Percentiles rank a stretch among this genome's conserved stretches.
Conservation (phyloP, 2,113 vertebrate species). For the Amblyornis subalaris region DNA sequence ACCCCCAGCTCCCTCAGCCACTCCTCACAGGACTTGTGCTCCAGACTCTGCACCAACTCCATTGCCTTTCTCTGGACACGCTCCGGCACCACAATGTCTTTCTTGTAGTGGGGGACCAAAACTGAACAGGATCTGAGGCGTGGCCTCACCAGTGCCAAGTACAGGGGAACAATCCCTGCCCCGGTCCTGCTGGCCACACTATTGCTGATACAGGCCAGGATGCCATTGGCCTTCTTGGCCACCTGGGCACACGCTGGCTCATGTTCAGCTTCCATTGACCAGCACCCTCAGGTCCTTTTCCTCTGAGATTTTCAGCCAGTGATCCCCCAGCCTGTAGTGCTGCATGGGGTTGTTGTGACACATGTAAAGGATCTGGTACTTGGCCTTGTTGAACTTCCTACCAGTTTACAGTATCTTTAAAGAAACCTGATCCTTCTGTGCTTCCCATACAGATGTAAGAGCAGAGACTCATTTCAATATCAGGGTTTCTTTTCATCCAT, state of each 20-base stretch:
- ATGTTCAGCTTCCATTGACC: fast-evolving
- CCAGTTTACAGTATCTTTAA: background rate
- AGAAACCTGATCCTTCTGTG: background rate
- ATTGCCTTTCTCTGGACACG: fast-evolving
- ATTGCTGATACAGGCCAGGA: fast-evolving
- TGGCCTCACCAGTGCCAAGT: fast-evolving
- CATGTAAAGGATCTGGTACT: background rate
- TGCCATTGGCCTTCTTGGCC: fast-evolving
- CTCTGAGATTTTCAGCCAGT: fast-evolving
- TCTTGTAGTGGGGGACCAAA: background rate
- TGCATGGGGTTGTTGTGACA: too few species aligned
- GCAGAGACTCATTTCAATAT: background rate
- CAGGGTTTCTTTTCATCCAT: background rate
- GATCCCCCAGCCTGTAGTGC: fast-evolving
- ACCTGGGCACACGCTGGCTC: fast-evolving
- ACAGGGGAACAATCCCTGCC: fast-evolving
- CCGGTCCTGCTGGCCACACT: background rate
- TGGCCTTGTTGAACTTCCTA: background rate
- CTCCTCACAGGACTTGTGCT: fast-evolving
- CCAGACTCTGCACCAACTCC: background rate
- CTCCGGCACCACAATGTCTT: background rate
- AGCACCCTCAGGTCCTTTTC: background rate
- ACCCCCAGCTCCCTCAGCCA: fast-evolving
- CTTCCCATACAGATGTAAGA: background rate
- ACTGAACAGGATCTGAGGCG: fast-evolving